Percentiles rank a stretch among this genome's conserved stretches.
phyloP scores from a whole-genome alignment of 2,113 vertebrate species.

The Nycticorax nycticorax region DNA sequence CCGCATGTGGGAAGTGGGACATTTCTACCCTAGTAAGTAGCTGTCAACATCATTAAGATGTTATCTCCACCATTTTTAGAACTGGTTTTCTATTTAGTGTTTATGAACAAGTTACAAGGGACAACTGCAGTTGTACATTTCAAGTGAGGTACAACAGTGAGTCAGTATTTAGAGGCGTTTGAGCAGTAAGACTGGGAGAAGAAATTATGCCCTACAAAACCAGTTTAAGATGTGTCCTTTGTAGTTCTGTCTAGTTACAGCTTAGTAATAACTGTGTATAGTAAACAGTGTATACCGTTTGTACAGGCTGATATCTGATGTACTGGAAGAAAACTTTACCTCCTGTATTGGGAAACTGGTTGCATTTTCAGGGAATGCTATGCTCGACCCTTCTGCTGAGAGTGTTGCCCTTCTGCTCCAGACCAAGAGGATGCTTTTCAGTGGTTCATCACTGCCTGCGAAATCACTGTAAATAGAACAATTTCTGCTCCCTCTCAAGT shows the following conservation, averaged over 20 bases:
- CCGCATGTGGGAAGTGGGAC: background rate
- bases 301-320: constrained; percentile 36
- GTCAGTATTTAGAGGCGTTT: constrained; percentile 58
- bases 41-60: constrained; percentile 39
- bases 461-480: background rate
- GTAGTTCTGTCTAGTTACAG: constrained; percentile 50
- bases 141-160: constrained; percentile 30
- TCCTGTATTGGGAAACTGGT: background rate
- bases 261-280: constrained; percentile 39
- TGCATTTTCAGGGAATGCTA: background rate
- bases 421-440: background rate
- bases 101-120: constrained; percentile 58
- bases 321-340: constrained; percentile 18
- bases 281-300: constrained; percentile 62
- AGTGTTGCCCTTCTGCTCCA: background rate
- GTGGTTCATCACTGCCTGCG: background rate
- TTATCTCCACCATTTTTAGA: constrained; percentile 46
- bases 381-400: background rate
- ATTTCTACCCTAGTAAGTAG: constrained; percentile 33
- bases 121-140: constrained; percentile 50
- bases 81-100: constrained; percentile 60
- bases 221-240: constrained; percentile 27
- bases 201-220: constrained; percentile 42
- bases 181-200: background rate
- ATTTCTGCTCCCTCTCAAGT: background rate